A percentile compares a stretch with the other conserved stretches of the same genome.
Evolutionary conservation across 2,888 invertebrate species (phyloP).

Genomic region (Netelia melanura): DNA sequence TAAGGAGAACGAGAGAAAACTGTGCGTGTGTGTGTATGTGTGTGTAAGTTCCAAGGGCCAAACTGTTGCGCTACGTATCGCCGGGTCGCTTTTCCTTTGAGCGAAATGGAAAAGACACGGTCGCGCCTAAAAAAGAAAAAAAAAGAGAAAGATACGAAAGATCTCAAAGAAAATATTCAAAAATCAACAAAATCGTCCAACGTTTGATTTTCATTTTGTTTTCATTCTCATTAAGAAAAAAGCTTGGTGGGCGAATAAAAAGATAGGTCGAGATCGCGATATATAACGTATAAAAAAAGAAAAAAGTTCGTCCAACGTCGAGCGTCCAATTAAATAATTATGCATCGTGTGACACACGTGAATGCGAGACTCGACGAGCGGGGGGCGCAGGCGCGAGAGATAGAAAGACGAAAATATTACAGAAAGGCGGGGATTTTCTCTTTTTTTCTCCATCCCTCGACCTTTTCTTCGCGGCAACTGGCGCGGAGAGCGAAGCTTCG

Average conservation of each 20-base stretch:
- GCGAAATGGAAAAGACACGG: conserved; percentile 38
- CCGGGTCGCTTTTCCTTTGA: conserved; percentile 22
- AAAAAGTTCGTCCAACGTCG: conserved; percentile 24
- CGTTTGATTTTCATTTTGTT: conserved; percentile 14
- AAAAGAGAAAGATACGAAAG: neutral
- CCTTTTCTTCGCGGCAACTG: conserved; percentile 25
- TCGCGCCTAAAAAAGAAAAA: neutral
- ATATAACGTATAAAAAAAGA: neutral
- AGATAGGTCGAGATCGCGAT: neutral
- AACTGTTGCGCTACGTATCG: conserved; percentile 75
- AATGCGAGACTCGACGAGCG: neutral
- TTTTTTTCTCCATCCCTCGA: neutral
- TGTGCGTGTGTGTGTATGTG: conserved; percentile 39
- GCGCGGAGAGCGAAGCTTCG: neutral
- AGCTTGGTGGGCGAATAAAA: neutral
- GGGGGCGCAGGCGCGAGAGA: neutral
- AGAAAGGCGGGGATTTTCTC: neutral
- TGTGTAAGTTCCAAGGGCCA: conserved; percentile 68
- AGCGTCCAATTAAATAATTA: conserved; percentile 53
- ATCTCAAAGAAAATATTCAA: neutral
- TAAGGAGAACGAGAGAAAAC: conserved; percentile 30
- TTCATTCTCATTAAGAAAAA: conserved; percentile 2
- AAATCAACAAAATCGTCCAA: neutral
- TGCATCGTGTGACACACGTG: conserved; percentile 45
- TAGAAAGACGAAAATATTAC: neutral